Base-by-base conservation (phyloP, 2,888 invertebrate species). In the Homarus gammarus region DNA sequence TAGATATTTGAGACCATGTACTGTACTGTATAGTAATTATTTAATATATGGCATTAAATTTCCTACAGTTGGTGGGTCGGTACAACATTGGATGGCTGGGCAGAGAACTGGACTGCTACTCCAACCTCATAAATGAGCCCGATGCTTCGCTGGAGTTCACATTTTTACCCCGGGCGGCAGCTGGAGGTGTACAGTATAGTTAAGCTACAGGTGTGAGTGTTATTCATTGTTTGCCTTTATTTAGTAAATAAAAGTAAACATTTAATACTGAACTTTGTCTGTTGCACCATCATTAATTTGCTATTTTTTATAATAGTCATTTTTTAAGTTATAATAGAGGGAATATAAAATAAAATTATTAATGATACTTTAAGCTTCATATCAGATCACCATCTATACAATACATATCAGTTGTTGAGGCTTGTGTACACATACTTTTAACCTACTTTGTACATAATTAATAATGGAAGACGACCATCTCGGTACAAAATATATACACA, bases 51-150 rank as follows among this genome's bases (percentile, higher is more conserved):
- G n/a, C n/a, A n/a, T n/a, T n/a, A n/a, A n/a, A n/a, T n/a, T n/a
- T n/a, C n/a, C n/a, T 75, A 1, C 92, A 92, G 92, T 36, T 92
- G 36, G 68, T 81, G 36, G 61, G 75, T 3, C 64, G 64, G n/a
- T 92, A 88, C 64, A 78, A 64, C 18, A 70, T 92, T 36, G 61
- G 75, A 22, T 92, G 92, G 92, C 33, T 27, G 27, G 89, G 89
- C 15, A 81, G 88, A 27, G 40, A 82, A 40, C 78, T 92, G 38
- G 92, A 89, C 79, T 92, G 92, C 51, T 70, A 73, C 36, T 86
- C 88, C 82, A 89, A 89, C 70, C 89, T 90, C 33, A 92, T 91
- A 51, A 92, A 92, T 81, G 92, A 92, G 56, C 92, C 92, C 22
- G 92, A 91, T 81, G 72, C 79, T 36, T 84, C 89, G 18, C 75